Percentiles rank a stretch among this genome's conserved stretches.
These are phyloP conservation scores for Moxostoma hubbsi DNA, from an alignment of 2,797 vertebrate genomes.

Conservation along the genomic window DNA sequence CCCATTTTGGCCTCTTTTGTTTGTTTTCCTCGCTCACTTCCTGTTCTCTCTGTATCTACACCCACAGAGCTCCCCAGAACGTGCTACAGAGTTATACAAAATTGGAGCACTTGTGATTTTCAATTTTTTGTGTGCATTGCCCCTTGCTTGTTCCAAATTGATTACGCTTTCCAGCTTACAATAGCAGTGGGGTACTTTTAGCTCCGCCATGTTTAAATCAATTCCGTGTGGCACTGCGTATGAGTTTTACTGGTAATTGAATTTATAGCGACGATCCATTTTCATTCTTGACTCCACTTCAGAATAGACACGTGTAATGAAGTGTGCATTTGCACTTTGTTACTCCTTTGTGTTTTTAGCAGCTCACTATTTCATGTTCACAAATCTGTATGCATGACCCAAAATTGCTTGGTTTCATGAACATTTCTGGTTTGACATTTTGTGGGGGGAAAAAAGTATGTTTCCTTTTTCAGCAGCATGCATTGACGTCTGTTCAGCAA, in stretches of 20 bases:
- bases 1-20: conserved; percentile 6
- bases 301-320: background rate
- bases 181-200: too few species aligned
- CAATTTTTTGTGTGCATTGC: too few species aligned
- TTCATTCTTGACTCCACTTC: background rate
- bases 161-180: too few species aligned
- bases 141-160: too few species aligned
- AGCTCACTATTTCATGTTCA: background rate
- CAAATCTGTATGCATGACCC: background rate
- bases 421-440: background rate
- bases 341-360: background rate
- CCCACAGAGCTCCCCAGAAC: too few species aligned
- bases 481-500: background rate
- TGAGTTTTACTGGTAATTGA: background rate
- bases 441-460: background rate
- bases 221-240: too few species aligned
- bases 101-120: too few species aligned
- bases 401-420: background rate
- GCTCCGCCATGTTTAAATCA: too few species aligned
- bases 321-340: background rate
- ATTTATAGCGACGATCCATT: background rate
- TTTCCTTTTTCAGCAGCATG: background rate
- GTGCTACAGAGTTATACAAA: too few species aligned
- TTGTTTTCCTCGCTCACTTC: background rate
- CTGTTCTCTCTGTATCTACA: too few species aligned